Evolutionary conservation across 2,888 invertebrate genomes (phyloP).

Genomic region (Archips crataeganus): DNA sequence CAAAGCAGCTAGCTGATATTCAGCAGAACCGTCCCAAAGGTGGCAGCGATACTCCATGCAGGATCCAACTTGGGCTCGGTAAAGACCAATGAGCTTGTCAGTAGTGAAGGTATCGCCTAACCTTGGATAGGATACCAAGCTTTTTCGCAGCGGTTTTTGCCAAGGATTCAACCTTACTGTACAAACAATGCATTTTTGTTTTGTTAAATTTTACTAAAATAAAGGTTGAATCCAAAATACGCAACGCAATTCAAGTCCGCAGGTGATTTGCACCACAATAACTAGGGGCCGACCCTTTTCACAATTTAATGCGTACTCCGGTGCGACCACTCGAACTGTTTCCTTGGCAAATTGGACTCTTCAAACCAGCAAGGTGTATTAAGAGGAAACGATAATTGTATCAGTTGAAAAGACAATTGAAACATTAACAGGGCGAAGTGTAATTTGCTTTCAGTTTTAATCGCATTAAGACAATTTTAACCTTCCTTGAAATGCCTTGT

Average conservation of each 20-base stretch:
- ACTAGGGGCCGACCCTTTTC: slow-evolving; percentile 37
- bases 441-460: background rate
- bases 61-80: too few species aligned
- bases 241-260: slow-evolving; percentile 23
- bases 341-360: slow-evolving; percentile 22
- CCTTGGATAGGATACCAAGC: too few species aligned
- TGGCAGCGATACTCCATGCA: too few species aligned
- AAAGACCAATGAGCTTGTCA: too few species aligned
- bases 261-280: slow-evolving; percentile 41
- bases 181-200: too few species aligned
- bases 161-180: too few species aligned
- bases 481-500: background rate
- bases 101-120: too few species aligned
- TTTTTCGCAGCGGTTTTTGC: too few species aligned
- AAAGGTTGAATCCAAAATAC: slow-evolving; percentile 15
- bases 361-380: slow-evolving; percentile 8
- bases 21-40: too few species aligned
- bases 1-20: too few species aligned
- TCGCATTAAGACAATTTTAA: background rate
- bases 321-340: slow-evolving; percentile 14
- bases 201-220: background rate
- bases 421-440: background rate
- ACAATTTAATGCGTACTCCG: slow-evolving; percentile 32
- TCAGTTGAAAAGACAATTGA: background rate
- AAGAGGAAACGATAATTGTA: background rate